phyloP scores from a whole-genome alignment of 1,140 invertebrate species.

The Pogonomyrmex barbatus region DNA sequence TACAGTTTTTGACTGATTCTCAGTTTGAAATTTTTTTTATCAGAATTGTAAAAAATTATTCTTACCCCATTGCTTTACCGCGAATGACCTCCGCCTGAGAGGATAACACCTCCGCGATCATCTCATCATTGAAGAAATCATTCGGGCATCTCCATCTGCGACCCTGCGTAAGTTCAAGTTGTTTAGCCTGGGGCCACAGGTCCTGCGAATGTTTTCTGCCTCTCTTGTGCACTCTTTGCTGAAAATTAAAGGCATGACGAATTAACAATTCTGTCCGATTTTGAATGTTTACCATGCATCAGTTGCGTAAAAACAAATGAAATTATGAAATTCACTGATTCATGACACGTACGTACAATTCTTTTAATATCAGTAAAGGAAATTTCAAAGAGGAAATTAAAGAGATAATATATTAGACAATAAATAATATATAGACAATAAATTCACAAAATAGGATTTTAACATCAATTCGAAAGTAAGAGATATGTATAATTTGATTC shows the following conservation, averaged over 20 bases:
- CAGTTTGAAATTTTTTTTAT: background rate
- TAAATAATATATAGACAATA: background rate
- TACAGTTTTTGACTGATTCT: background rate
- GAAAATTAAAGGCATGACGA: conserved; percentile 58
- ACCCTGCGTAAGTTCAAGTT: conserved; percentile 86
- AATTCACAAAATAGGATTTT: conserved; percentile 4
- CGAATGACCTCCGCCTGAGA: conserved; percentile 92
- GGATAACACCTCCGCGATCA: conserved; percentile 91
- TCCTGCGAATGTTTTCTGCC: conserved; percentile 82
- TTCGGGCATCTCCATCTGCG: conserved; percentile 91
- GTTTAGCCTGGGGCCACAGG: conserved; percentile 85
- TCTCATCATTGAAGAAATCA: conserved; percentile 92
- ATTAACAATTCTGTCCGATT: background rate
- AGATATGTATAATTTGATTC: conserved; percentile 25
- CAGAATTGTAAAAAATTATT: background rate
- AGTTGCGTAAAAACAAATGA: background rate
- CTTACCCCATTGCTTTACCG: conserved; percentile 91
- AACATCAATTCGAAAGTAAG: background rate
- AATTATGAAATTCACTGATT: background rate
- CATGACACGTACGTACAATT: background rate
- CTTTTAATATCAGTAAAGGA: background rate
- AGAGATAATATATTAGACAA: too few relatives aligned
- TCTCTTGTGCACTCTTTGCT: conserved; percentile 79
- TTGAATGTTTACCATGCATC: conserved; percentile 22
- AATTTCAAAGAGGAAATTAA: background rate